Conservation (phyloP, 2,797 vertebrate genomes). For the Mormyrops boulengeri region DNA sequence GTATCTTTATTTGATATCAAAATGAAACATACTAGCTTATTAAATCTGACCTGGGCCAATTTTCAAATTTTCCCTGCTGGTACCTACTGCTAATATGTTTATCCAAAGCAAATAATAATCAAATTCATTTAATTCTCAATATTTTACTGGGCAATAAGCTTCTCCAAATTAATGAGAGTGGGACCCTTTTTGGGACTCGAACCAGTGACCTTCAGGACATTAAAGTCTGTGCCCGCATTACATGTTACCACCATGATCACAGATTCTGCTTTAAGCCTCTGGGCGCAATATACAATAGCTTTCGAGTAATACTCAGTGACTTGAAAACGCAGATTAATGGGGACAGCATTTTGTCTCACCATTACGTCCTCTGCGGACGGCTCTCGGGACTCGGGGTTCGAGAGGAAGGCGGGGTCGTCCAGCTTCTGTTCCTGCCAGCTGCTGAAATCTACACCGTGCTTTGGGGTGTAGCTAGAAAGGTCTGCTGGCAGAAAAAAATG, state of each 20-base stretch:
- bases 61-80: neutral
- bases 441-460: constrained; percentile 78
- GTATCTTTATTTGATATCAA: neutral
- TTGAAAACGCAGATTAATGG: neutral
- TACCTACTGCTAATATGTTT: neutral
- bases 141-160: neutral
- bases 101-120: neutral
- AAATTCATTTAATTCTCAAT: neutral
- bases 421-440: constrained; percentile 81
- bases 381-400: constrained; percentile 39
- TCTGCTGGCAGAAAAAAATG: constrained; percentile 49
- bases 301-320: neutral
- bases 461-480: constrained; percentile 85
- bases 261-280: neutral
- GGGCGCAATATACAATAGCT: neutral
- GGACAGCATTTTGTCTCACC: constrained; percentile 59
- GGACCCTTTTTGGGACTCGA: neutral
- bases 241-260: neutral
- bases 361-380: constrained; percentile 64
- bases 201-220: neutral
- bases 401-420: constrained; percentile 49
- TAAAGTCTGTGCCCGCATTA: neutral
- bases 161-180: neutral
- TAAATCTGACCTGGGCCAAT: neutral
- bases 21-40: neutral